A percentile compares a stretch with the other conserved stretches of the same genome.
These are phyloP conservation scores for Etheostoma spectabile DNA, from an alignment of 2,113 vertebrate genomes.

Conservation along the genomic window DNA sequence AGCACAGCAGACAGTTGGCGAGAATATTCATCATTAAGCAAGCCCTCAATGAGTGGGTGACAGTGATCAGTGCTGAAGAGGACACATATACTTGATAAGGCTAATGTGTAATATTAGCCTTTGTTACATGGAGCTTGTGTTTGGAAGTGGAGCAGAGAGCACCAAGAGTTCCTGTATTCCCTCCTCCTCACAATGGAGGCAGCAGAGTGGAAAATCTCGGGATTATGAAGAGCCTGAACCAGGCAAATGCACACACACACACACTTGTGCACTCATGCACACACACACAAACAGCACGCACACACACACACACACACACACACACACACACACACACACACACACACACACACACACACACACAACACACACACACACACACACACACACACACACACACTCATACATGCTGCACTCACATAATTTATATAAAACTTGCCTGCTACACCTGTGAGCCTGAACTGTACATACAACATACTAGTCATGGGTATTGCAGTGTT, in stretches of 20 bases:
- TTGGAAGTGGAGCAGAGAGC: constrained; percentile 63
- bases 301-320: background rate
- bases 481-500: constrained; percentile 57
- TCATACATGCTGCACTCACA: constrained; percentile 25
- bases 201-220: constrained; percentile 74
- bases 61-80: constrained; percentile 73
- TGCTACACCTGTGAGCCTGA: constrained; percentile 40
- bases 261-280: constrained; percentile 7
- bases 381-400: background rate
- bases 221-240: constrained; percentile 68
- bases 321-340: constrained; percentile 14
- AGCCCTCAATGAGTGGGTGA: constrained; percentile 61
- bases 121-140: constrained; percentile 58
- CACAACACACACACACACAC: background rate
- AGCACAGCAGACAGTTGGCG: constrained; percentile 60
- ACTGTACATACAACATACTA: constrained; percentile 40
- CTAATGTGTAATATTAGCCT: constrained; percentile 64
- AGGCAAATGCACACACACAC: constrained; percentile 29
- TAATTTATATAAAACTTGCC: constrained; percentile 60
- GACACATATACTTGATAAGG: constrained; percentile 68
- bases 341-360: background rate
- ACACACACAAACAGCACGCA: constrained; percentile 19
- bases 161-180: constrained; percentile 58
- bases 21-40: constrained; percentile 66
- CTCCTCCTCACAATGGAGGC: constrained; percentile 68